Evolutionary conservation across 2,888 invertebrate genomes (phyloP).

Genomic region (Oxycera nigricornis): DNA sequence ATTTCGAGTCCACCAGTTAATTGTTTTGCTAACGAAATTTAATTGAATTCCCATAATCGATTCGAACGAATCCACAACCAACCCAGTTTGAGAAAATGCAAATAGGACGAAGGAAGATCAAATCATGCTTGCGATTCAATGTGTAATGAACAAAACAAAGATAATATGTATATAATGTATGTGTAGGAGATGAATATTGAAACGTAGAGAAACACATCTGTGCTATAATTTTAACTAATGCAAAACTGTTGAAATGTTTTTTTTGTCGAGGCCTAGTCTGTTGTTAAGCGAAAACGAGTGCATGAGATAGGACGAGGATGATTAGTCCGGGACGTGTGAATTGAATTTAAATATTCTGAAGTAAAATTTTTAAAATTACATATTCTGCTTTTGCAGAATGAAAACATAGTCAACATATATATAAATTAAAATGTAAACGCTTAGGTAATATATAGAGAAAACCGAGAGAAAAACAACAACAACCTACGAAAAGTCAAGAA

Average conservation of each 20-base stretch:
- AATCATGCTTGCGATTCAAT: background rate
- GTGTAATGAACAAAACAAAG: constrained; percentile 27
- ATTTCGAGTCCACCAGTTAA: no score
- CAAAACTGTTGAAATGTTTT: constrained; percentile 26
- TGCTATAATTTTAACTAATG: constrained; percentile 30
- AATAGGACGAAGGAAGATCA: background rate
- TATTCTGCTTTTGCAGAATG: background rate
- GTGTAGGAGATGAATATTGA: background rate
- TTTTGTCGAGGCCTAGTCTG: constrained; percentile 30
- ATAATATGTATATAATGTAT: constrained; percentile 17
- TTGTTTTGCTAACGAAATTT: no score
- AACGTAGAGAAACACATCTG: background rate
- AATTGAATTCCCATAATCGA: background rate
- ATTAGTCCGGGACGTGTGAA: constrained; percentile 13
- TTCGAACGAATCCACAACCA: background rate
- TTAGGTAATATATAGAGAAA: background rate
- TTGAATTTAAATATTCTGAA: constrained; percentile 38
- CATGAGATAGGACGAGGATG: background rate
- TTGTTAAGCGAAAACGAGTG: constrained; percentile 11
- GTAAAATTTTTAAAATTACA: constrained; percentile 28
- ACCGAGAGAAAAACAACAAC: background rate
- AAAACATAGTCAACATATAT: background rate
- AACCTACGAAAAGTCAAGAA: constrained; percentile 2
- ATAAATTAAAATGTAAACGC: background rate
- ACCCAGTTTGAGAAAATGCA: background rate